phyloP scores from a whole-genome alignment of 1,140 invertebrate genomes.

The Drosophila nasuta region DNA sequence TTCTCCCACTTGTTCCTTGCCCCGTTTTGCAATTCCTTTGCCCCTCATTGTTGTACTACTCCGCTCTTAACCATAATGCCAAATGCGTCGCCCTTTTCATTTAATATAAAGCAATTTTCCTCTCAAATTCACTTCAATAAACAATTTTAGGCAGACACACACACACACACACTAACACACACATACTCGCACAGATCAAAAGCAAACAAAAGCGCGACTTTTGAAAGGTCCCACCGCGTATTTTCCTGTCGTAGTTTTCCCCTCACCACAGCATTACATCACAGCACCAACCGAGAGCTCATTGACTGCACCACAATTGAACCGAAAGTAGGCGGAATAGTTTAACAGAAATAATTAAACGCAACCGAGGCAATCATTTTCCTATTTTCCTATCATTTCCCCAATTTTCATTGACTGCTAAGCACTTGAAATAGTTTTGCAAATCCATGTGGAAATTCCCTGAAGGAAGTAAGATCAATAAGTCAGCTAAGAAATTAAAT shows the following conservation, averaged over 20 bases:
- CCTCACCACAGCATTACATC: not conserved
- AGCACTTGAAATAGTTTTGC: not conserved
- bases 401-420: not conserved
- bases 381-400: conserved; percentile 16
- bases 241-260: not conserved
- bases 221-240: conserved; percentile 35
- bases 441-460: not conserved
- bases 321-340: conserved; percentile 16
- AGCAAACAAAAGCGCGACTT: conserved; percentile 46
- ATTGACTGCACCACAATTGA: conserved; percentile 26
- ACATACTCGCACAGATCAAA: conserved; percentile 38
- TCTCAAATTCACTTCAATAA: conserved; percentile 80
- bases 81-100: conserved; percentile 60
- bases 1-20: not conserved
- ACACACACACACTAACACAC: no score
- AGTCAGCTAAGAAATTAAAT: not conserved
- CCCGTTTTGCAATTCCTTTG: not conserved
- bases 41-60: no score
- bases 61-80: conserved; percentile 41
- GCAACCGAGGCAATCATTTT: conserved; percentile 7
- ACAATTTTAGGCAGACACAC: conserved; percentile 62
- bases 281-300: not conserved
- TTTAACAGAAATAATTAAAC: conserved; percentile 9
- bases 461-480: not conserved
- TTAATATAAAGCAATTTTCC: conserved; percentile 81